Base-by-base conservation (phyloP, 2,888 invertebrate genomes). In the Lamellibrachia columna region DNA sequence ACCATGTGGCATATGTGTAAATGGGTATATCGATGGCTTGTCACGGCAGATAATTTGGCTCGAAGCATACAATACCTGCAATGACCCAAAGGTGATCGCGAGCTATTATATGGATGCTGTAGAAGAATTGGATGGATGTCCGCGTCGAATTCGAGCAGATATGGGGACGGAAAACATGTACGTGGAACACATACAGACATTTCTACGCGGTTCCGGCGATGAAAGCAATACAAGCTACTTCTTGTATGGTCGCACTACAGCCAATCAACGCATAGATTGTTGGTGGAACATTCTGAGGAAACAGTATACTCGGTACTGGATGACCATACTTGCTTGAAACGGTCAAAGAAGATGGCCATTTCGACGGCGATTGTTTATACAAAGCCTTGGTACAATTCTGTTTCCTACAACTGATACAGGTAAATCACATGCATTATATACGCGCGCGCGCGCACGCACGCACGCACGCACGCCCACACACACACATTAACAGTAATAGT, bases 21-120 rank as follows among this genome's bases (percentile, higher is more conserved):
- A 93, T 91, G 94, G 94, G 9, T 94, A 93, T 90, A 94, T 94
- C 15, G 93, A 94, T 93, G 94, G 94, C 8, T 94, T 93, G 92
- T 94, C 94, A 7, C 91, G 93, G 40, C 91, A 93, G 40, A 91
- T 94, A 40, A 93, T 94, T n/a, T 94, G 94, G 93, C 52, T 94
- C 53, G 92, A 94, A 53, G 93, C 92, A 3, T 93, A 92, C 22
- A 15, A 11, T 40, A 93, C 94, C 0, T 94, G 92, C 92, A 94
- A 92, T 90, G 92, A 94, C 28, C 94, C 94, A 7, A 91, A 28
- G 40, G 91, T 93, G 11, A 93, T 94, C 58, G 93, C 75, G 11
- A 53, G 53, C 9, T 92, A 91, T 53, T 92, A 40, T 75, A 52
- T 90, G n/a, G 52, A 91, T 28, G 92, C 92, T 22, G 91, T 92